Percentiles rank a stretch among this genome's conserved stretches.
phyloP scores from a whole-genome alignment of 37 sponge, comb jelly and placozoan genomes.

The Cladorhizidae sp. region DNA sequence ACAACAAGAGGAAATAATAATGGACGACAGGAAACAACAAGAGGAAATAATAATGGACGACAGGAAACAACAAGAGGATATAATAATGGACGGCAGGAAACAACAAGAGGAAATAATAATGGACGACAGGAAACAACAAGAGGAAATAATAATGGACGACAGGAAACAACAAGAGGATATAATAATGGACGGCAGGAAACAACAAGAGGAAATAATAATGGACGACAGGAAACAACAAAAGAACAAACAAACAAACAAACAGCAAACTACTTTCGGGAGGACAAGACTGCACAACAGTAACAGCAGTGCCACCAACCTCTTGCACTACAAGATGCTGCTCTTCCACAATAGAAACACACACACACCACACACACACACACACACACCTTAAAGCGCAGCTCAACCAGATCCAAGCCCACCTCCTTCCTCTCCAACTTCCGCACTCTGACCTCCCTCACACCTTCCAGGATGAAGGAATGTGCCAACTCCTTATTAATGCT shows the following conservation, averaged over 20 bases:
- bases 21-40: too few relatives aligned
- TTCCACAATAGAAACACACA: not conserved
- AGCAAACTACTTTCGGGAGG: not conserved
- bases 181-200: too few relatives aligned
- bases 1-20: too few relatives aligned
- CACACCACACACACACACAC: too few relatives aligned
- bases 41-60: too few relatives aligned
- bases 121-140: too few relatives aligned
- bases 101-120: too few relatives aligned
- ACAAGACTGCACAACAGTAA: not conserved
- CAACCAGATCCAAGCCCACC: constrained; percentile 59
- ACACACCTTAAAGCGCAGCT: constrained; percentile 56
- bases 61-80: too few relatives aligned
- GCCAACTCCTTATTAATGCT: constrained; percentile 64
- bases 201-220: too few relatives aligned
- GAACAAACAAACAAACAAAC: not conserved
- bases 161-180: too few relatives aligned
- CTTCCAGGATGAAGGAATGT: constrained; percentile 44
- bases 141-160: too few relatives aligned
- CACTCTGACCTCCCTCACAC: constrained; percentile 47
- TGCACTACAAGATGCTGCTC: not conserved
- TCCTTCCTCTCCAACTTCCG: constrained; percentile 51
- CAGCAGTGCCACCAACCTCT: not conserved
- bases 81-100: too few relatives aligned
- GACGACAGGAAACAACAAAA: not conserved